Evolutionary conservation across 2,888 invertebrate species (phyloP).

Genomic region (Cantharis nigra): DNA sequence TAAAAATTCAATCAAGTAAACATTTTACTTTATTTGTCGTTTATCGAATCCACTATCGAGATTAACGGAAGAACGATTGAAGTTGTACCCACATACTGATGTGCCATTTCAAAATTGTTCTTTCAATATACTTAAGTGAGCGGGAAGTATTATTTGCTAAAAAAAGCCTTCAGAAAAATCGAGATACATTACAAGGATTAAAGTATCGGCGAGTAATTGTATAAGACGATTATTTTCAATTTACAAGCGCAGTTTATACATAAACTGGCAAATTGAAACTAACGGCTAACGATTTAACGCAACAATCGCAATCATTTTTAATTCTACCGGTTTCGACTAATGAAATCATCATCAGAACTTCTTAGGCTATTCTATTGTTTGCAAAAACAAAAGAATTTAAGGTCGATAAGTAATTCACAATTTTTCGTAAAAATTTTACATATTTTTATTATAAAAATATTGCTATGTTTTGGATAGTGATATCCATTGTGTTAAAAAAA

Average conservation of each 20-base stretch:
- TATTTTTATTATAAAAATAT: too few relatives aligned
- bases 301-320: background rate
- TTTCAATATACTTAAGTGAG: conserved; percentile 17
- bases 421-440: too few relatives aligned
- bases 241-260: background rate
- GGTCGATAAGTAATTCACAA: too few relatives aligned
- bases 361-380: background rate
- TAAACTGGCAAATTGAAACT: background rate
- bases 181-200: background rate
- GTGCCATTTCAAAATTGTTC: conserved; percentile 12
- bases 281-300: background rate
- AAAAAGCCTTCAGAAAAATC: background rate
- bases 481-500: too few relatives aligned
- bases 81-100: conserved; percentile 20
- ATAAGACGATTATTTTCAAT: background rate
- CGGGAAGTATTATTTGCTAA: conserved; percentile 5
- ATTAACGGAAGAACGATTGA: conserved; percentile 29
- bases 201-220: background rate
- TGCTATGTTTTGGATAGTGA: too few relatives aligned
- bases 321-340: background rate
- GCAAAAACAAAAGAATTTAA: background rate
- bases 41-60: conserved; percentile 26
- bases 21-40: conserved; percentile 24
- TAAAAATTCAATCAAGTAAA: conserved; percentile 23
- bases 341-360: background rate